Evolutionary conservation across 2,113 vertebrate species (phyloP).

Genomic region (Pleuronectes platessa): DNA sequence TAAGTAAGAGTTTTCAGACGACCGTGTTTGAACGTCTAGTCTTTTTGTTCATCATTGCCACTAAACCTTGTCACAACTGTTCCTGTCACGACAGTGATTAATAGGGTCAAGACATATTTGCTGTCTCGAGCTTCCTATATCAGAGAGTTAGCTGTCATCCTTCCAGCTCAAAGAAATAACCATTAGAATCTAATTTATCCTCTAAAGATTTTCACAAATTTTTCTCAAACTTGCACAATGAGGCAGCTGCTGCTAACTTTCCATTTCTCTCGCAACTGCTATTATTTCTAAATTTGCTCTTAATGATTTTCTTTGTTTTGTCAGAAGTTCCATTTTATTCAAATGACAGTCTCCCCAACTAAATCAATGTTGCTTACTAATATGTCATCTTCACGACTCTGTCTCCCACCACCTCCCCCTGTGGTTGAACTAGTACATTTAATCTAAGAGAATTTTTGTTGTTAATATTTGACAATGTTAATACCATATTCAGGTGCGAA

Average conservation of each 20-base stretch:
- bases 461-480: conserved; percentile 24
- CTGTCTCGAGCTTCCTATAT: background rate
- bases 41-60: background rate
- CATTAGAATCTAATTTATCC: conserved; percentile 69
- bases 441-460: conserved; percentile 29
- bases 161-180: conserved; percentile 65
- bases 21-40: background rate
- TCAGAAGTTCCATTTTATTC: conserved; percentile 46
- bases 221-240: conserved; percentile 51
- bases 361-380: conserved; percentile 58
- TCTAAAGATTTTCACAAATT: conserved; percentile 55
- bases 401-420: background rate
- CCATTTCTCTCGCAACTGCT: conserved; percentile 45
- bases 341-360: conserved; percentile 47
- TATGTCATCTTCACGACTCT: conserved; percentile 43
- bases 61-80: too few relatives aligned
- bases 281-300: conserved; percentile 64
- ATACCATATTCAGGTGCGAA: conserved; percentile 25
- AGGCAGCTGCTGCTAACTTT: conserved; percentile 48
- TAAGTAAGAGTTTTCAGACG: background rate
- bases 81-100: conserved; percentile 11
- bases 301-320: conserved; percentile 62
- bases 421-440: conserved; percentile 29
- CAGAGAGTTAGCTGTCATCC: conserved; percentile 28
- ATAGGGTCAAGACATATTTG: conserved; percentile 27